These are phyloP conservation scores for Lycaon pictus DNA, from an alignment of 2,113 vertebrate species.

Conservation along the genomic window DNA sequence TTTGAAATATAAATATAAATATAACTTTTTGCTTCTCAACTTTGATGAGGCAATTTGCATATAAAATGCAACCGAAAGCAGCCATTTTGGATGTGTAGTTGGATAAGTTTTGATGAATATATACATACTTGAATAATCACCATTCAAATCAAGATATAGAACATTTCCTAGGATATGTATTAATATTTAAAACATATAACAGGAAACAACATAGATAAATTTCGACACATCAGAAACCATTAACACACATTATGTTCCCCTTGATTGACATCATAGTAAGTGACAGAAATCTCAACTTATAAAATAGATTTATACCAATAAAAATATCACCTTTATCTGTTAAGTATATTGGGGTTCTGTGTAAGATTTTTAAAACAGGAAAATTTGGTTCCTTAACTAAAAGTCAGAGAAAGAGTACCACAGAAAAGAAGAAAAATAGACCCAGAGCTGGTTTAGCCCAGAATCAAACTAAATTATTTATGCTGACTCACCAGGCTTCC, in stretches of 20 bases:
- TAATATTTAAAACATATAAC: background rate
- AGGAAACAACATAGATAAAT: background rate
- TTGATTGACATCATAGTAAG: background rate
- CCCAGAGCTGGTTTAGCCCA: background rate
- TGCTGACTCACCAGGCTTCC: background rate
- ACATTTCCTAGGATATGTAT: background rate
- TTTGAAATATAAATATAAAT: conserved; percentile 22
- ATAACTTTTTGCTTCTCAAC: background rate
- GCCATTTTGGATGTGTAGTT: background rate
- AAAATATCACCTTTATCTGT: background rate
- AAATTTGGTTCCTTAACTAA: background rate
- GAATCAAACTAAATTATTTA: background rate
- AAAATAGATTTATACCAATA: background rate
- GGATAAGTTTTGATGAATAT: background rate
- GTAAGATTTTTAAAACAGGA: background rate
- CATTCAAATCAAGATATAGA: background rate
- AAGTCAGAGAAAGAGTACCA: background rate
- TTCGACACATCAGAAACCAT: background rate
- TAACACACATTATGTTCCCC: background rate
- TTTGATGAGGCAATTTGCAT: background rate
- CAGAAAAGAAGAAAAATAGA: background rate
- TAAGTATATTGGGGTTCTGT: background rate
- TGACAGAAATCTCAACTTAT: background rate
- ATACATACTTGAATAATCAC: background rate
- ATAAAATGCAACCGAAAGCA: background rate